Evolutionary conservation across 2,113 vertebrate genomes (phyloP).

Genomic region (Cryptomyrus ogoouensis): DNA sequence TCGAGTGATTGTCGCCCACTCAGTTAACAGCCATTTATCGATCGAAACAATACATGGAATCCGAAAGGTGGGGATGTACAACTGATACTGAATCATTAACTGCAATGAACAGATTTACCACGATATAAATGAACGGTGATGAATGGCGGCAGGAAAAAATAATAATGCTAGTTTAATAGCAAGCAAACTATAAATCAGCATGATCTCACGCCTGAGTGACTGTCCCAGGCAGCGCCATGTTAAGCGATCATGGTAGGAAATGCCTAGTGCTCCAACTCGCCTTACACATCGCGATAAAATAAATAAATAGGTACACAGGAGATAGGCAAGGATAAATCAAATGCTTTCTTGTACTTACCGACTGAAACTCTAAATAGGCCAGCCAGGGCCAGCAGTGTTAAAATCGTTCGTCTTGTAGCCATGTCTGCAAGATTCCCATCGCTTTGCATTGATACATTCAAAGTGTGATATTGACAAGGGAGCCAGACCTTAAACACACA

Average conservation of each 20-base stretch:
- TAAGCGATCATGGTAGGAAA: background rate
- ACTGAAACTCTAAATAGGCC: constrained; percentile 33
- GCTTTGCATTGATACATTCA: constrained; percentile 42
- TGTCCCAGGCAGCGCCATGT: constrained; percentile 22
- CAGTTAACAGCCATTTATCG: background rate
- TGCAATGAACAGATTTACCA: background rate
- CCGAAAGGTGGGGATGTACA: background rate
- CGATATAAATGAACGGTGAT: background rate
- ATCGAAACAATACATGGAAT: background rate
- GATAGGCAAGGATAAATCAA: background rate
- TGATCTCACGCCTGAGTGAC: background rate
- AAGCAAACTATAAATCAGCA: constrained; percentile 5
- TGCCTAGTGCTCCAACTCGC: constrained; percentile 10
- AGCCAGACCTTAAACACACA: constrained; percentile 26
- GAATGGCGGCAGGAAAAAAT: background rate
- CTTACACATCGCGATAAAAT: constrained; percentile 14
- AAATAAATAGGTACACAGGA: constrained; percentile 11
- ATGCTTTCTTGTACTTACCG: constrained; percentile 39
- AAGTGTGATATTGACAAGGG: constrained; percentile 31
- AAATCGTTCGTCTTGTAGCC: constrained; percentile 40
- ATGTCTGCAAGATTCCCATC: constrained; percentile 42
- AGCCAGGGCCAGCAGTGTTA: constrained; percentile 31
- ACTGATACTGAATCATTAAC: background rate
- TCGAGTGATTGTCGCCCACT: background rate
- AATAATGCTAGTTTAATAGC: background rate